These are phyloP conservation scores for Drosophila infuscata DNA, from an alignment of 2,888 invertebrate genomes.

Conservation along the genomic window DNA sequence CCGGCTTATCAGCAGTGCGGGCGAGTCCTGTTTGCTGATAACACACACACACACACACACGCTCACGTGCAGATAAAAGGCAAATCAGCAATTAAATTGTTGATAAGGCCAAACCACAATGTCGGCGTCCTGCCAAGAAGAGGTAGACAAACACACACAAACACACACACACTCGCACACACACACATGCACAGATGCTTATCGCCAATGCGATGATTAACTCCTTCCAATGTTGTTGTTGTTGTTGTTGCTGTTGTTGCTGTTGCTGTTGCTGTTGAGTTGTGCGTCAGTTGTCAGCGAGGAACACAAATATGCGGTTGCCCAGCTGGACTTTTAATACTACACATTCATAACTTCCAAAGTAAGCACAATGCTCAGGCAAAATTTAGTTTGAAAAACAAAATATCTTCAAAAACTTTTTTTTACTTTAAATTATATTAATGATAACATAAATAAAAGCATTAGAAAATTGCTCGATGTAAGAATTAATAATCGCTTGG, in stretches of 20 bases:
- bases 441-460: not conserved
- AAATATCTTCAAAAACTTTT: no score
- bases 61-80: conserved; percentile 46
- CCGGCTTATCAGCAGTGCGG: conserved; percentile 51
- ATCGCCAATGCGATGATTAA: conserved; percentile 43
- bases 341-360: not conserved
- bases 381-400: no score
- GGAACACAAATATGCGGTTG: conserved; percentile 4
- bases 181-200: conserved; percentile 21
- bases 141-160: conserved; percentile 16
- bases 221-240: conserved; percentile 36
- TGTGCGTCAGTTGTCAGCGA: conserved; percentile 35
- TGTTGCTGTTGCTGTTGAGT: not conserved
- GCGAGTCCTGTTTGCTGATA: conserved; percentile 67
- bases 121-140: conserved; percentile 59
- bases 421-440: no score
- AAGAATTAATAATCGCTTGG: no score
- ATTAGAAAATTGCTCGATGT: not conserved
- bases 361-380: not conserved
- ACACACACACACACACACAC: conserved; percentile 3
- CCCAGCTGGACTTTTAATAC: conserved; percentile 31
- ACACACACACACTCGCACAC: not conserved
- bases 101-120: conserved; percentile 40
- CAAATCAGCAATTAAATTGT: conserved; percentile 52
- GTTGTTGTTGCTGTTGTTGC: conserved; percentile 14